Percentiles rank a stretch among this genome's conserved stretches.
These are phyloP conservation scores for Ormyrus nitidulus DNA, from an alignment of 2,888 invertebrate genomes.

Conservation along the genomic window DNA sequence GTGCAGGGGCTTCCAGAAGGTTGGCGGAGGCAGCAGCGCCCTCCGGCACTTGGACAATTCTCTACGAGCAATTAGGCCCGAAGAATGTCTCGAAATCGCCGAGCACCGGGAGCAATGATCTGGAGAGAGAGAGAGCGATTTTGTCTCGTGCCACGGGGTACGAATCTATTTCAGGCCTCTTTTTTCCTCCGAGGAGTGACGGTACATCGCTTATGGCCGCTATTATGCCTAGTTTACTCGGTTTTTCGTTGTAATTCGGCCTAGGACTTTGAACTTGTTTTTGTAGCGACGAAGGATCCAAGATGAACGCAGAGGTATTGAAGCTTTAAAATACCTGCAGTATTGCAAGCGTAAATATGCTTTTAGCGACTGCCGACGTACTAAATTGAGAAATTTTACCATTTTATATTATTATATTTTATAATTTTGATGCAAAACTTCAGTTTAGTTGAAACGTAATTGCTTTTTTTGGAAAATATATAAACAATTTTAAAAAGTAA, in stretches of 20 bases:
- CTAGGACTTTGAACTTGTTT: conserved; percentile 3
- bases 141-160: conserved; percentile 53
- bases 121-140: conserved; percentile 20
- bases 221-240: neutral
- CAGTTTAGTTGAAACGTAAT: no score
- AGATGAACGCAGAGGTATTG: no score
- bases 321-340: no score
- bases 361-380: no score
- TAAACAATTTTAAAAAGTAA: no score
- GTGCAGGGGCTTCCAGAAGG: conserved; percentile 25
- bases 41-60: conserved; percentile 51
- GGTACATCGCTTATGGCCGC: neutral
- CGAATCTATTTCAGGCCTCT: conserved; percentile 44
- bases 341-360: no score
- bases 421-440: no score
- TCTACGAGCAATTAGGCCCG: conserved; percentile 63
- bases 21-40: neutral
- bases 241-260: neutral
- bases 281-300: no score
- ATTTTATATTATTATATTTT: no score
- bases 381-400: no score
- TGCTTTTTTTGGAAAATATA: no score
- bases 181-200: conserved; percentile 17
- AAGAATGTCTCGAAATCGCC: conserved; percentile 59
- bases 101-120: conserved; percentile 54